Percentiles rank a stretch among this genome's conserved stretches.
phyloP scores from a whole-genome alignment of 2,888 invertebrate genomes.

The Ypsolopha scabrella region DNA sequence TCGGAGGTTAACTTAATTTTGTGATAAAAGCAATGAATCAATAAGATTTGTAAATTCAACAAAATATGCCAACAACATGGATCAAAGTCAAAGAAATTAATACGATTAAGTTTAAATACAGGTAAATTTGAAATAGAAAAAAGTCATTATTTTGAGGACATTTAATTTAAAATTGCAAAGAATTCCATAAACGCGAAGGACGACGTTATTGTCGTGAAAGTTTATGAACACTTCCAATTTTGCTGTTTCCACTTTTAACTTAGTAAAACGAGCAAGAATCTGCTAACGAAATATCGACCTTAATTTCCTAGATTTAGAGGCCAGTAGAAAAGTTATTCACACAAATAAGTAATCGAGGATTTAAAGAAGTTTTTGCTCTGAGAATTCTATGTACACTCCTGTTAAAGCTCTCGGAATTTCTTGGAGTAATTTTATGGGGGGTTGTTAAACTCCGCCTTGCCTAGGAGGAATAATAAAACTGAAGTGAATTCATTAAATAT shows the following conservation, averaged over 20 bases:
- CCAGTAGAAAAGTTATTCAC: too few species aligned
- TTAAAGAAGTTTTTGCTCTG: background rate
- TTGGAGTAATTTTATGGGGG: background rate
- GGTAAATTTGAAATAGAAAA: background rate
- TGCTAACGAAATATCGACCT: too few species aligned
- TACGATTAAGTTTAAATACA: too few species aligned
- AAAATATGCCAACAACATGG: too few species aligned
- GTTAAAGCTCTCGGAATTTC: background rate
- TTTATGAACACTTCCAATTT: conserved; percentile 43
- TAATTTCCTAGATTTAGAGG: too few species aligned
- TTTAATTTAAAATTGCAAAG: conserved; percentile 9
- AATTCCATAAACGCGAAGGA: conserved; percentile 16
- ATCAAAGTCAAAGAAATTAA: too few species aligned
- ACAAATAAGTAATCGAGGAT: too few species aligned
- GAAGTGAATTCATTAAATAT: too few species aligned
- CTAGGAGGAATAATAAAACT: too few species aligned
- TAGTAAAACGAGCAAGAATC: background rate
- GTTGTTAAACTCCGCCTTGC: background rate
- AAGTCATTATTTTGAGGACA: background rate
- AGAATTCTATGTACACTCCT: background rate
- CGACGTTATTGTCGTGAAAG: conserved; percentile 19
- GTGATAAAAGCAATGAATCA: too few species aligned
- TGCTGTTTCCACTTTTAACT: background rate
- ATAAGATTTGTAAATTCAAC: too few species aligned
- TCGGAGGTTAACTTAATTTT: too few species aligned